Evolutionary conservation across 1,140 invertebrate species (phyloP).

Genomic region (Monomorium pharaonis): DNA sequence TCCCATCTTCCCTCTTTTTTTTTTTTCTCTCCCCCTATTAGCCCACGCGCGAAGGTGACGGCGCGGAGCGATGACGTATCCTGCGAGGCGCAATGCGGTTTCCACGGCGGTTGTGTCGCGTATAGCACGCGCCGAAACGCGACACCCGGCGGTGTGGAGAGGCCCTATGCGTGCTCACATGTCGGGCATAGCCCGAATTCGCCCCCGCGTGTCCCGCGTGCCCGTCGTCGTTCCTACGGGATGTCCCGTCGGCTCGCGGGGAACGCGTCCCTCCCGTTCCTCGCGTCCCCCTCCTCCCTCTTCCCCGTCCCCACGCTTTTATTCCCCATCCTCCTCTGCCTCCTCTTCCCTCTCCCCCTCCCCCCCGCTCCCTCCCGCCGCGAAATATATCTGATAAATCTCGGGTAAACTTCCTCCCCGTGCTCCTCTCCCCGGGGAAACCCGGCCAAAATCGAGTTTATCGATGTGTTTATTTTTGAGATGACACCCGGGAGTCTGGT

Average conservation of each 20-base stretch:
- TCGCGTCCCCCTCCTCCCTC: background rate
- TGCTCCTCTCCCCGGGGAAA: background rate
- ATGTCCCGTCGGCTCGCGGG: constrained; percentile 63
- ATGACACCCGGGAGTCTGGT: background rate
- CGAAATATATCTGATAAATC: constrained; percentile 6
- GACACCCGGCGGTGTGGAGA: constrained; percentile 76
- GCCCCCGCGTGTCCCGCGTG: constrained; percentile 59
- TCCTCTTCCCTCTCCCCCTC: too few species aligned
- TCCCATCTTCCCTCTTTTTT: background rate
- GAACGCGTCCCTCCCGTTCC: constrained; percentile 21
- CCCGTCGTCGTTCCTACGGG: constrained; percentile 51
- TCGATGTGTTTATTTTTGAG: constrained; percentile 10
- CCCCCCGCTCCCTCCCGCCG: background rate
- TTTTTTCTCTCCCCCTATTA: background rate
- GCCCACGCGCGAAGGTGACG: background rate
- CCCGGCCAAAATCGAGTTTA: background rate
- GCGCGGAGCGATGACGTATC: background rate
- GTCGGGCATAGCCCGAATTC: constrained; percentile 51
- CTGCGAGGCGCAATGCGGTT: constrained; percentile 67
- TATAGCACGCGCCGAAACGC: constrained; percentile 82
- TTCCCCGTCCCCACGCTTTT: background rate
- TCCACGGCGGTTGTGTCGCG: constrained; percentile 74
- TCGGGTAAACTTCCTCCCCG: too few species aligned
- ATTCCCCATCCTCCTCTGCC: too few species aligned
- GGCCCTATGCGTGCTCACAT: constrained; percentile 75